These are phyloP conservation scores for Diarsia brunnea DNA, from an alignment of 2,888 invertebrate species.

Conservation along the genomic window DNA sequence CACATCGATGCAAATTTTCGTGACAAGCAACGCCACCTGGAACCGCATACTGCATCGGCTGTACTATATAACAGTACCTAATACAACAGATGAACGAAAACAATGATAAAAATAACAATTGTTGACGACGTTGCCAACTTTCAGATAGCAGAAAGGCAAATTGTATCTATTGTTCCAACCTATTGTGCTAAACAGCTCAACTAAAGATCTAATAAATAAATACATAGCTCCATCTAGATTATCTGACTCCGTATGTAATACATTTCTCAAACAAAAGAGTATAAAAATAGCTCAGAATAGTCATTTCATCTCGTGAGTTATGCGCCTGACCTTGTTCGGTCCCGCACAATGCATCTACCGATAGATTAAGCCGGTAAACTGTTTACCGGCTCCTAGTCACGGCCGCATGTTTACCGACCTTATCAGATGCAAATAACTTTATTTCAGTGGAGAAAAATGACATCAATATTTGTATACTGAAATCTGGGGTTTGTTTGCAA, in stretches of 20 bases:
- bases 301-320: constrained; percentile 41
- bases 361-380: constrained; percentile 33
- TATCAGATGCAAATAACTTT: constrained; percentile 52
- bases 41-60: too few species aligned
- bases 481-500: constrained; percentile 13
- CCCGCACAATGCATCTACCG: constrained; percentile 36
- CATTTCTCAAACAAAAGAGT: constrained; percentile 33
- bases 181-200: background rate
- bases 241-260: background rate
- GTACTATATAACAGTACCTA: background rate
- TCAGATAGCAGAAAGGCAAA: background rate
- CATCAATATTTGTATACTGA: constrained; percentile 37
- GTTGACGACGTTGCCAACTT: background rate
- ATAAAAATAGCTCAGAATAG: constrained; percentile 17
- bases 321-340: constrained; percentile 54
- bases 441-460: constrained; percentile 30
- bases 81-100: background rate
- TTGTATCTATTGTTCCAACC: background rate
- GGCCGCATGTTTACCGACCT: constrained; percentile 35
- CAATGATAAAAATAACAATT: background rate
- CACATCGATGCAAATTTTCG: too few species aligned
- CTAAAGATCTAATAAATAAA: background rate
- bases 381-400: constrained; percentile 41
- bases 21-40: too few species aligned
- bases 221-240: background rate